phyloP scores from a whole-genome alignment of 2,797 vertebrate genomes.

The Mus caroli region DNA sequence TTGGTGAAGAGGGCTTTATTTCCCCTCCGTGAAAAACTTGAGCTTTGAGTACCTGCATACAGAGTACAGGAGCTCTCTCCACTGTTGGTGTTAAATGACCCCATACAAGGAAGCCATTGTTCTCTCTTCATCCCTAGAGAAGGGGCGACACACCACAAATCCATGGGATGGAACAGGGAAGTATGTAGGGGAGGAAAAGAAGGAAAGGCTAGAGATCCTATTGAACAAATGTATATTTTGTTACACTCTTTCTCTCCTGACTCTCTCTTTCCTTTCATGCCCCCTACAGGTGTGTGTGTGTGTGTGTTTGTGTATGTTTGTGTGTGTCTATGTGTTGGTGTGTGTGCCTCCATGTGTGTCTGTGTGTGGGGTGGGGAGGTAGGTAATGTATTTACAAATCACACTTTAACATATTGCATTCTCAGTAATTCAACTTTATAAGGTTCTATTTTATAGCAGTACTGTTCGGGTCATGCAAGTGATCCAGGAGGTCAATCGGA shows the following conservation, averaged over 20 bases:
- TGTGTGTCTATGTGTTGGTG: not conserved
- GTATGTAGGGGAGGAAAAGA: not conserved
- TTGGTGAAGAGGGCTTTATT: not conserved
- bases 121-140: not conserved
- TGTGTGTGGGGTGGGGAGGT: not conserved
- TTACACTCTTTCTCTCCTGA: no score
- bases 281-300: not conserved
- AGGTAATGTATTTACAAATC: not conserved
- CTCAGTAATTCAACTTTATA: not conserved
- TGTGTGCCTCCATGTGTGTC: not conserved
- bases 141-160: not conserved
- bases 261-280: no score
- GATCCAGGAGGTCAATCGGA: not conserved
- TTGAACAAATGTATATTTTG: not conserved
- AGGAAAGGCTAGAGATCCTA: not conserved
- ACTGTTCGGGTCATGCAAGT: not conserved
- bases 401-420: not conserved
- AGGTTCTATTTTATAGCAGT: not conserved
- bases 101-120: conserved; percentile 40
- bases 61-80: not conserved
- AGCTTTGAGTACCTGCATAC: not conserved
- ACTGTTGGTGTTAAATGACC: not conserved
- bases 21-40: not conserved
- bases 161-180: not conserved
- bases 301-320: not conserved